These are phyloP conservation scores for Enteromius trimaculatus DNA, from an alignment of 2,797 vertebrate genomes.

Conservation along the genomic window DNA sequence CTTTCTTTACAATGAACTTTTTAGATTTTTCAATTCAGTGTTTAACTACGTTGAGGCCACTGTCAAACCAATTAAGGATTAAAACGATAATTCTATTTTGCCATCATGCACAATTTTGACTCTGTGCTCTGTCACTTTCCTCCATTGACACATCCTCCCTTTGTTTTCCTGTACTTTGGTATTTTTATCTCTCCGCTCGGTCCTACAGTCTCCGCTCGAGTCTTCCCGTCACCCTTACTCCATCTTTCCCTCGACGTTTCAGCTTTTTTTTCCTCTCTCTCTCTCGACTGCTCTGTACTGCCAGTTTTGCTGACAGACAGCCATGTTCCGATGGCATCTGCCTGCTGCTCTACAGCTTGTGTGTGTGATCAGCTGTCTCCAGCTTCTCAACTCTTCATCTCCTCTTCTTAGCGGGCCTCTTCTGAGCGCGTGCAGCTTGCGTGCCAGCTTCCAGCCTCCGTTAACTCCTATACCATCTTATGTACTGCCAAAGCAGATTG, in stretches of 20 bases:
- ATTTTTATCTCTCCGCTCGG: slow-evolving; percentile 27
- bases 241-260: slow-evolving; percentile 40
- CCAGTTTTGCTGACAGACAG: slow-evolving; percentile 72
- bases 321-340: slow-evolving; percentile 79
- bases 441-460: slow-evolving; percentile 84
- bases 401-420: slow-evolving; percentile 78
- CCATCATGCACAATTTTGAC: not conserved
- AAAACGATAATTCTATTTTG: not conserved
- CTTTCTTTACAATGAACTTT: not conserved
- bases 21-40: not conserved
- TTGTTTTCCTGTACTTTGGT: not conserved
- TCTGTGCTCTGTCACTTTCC: not conserved
- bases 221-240: slow-evolving; percentile 16
- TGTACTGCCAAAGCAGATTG: slow-evolving; percentile 89
- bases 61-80: slow-evolving; percentile 9
- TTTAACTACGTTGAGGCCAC: not conserved
- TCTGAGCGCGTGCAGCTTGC: slow-evolving; percentile 63
- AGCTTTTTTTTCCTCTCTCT: slow-evolving; percentile 34
- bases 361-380: slow-evolving; percentile 82
- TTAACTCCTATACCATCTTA: slow-evolving; percentile 85
- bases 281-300: slow-evolving; percentile 54
- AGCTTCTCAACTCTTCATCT: slow-evolving; percentile 78
- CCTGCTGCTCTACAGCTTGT: slow-evolving; percentile 82
- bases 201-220: not conserved
- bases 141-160: not conserved